Percentiles rank a stretch among this genome's conserved stretches.
Evolutionary conservation across 1,140 invertebrate genomes (phyloP).

Genomic region (Lanistes nyassanus): DNA sequence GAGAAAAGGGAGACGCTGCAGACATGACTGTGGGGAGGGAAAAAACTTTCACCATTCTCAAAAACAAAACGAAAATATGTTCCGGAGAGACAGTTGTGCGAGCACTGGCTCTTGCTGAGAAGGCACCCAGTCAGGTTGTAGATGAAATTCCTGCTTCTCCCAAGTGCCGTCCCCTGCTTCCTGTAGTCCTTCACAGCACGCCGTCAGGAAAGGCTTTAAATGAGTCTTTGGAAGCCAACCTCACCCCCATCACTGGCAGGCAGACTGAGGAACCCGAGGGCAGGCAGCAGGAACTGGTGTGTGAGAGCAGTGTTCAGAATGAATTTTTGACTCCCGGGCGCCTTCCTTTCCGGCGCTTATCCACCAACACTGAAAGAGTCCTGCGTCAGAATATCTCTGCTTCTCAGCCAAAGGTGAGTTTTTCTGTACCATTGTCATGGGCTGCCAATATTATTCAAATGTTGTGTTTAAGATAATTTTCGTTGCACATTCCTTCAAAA

Average conservation of each 20-base stretch:
- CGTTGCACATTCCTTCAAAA: not conserved
- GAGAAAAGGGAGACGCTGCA: not conserved
- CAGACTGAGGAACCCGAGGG: constrained; percentile 25
- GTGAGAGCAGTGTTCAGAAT: too few species aligned
- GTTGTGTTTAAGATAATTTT: not conserved
- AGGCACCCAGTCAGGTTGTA: not conserved
- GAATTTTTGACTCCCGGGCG: constrained; percentile 42
- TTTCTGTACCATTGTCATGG: not conserved
- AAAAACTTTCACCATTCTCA: constrained; percentile 20
- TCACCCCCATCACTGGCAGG: constrained; percentile 39
- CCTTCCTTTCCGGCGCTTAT: constrained; percentile 39
- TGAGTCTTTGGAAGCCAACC: constrained; percentile 37
- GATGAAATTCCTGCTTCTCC: not conserved
- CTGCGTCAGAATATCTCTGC: constrained; percentile 36
- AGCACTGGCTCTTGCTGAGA: not conserved
- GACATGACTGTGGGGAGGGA: not conserved
- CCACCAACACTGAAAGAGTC: constrained; percentile 41
- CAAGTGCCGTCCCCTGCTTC: constrained; percentile 2
- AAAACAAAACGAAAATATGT: not conserved
- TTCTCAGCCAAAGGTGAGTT: constrained; percentile 42
- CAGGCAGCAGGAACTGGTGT: not conserved
- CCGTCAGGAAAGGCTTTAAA: constrained; percentile 32
- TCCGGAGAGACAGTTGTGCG: not conserved
- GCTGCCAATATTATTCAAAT: too few species aligned
- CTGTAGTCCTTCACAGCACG: constrained; percentile 41